Percentiles rank a stretch among this genome's conserved stretches.
Evolutionary conservation across 64 coral and sea anemone genomes (phyloP).

Genomic region (Stichodactyla mertensii): DNA sequence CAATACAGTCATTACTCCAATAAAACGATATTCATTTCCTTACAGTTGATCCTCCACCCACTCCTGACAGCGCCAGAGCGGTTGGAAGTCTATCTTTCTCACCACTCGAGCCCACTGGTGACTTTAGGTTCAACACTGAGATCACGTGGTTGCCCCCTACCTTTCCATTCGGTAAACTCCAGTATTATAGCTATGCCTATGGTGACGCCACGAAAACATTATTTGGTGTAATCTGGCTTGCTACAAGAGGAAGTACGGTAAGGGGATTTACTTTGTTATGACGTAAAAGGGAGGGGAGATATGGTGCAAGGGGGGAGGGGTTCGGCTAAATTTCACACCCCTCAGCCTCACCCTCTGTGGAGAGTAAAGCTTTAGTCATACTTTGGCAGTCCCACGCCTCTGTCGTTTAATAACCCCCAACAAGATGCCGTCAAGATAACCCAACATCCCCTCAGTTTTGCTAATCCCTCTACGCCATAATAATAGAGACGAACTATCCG

Average conservation of each 20-base stretch:
- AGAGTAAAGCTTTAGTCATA: too few relatives aligned
- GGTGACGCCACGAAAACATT: not conserved
- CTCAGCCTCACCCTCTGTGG: too few relatives aligned
- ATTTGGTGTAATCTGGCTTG: not conserved
- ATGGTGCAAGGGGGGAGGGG: not conserved
- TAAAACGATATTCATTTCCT: not conserved
- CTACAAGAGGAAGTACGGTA: constrained; percentile 1
- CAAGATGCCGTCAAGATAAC: too few relatives aligned
- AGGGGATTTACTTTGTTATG: not conserved
- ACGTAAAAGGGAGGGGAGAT: not conserved
- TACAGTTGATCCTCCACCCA: constrained; percentile 10
- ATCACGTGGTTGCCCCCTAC: not conserved
- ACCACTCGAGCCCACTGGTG: not conserved
- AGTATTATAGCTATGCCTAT: not conserved
- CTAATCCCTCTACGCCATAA: too few relatives aligned
- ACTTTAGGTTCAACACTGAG: not conserved
- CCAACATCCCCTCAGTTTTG: too few relatives aligned
- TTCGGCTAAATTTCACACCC: too few relatives aligned
- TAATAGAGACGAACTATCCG: too few relatives aligned
- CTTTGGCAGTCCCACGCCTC: too few relatives aligned
- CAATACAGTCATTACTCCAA: not conserved
- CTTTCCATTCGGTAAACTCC: not conserved
- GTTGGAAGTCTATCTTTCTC: not conserved
- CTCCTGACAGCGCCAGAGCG: not conserved
- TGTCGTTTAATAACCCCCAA: too few relatives aligned